Evolutionary conservation across 2,797 vertebrate species (phyloP), one percentile per base, ranked within the genome.

Genomic region (Diglossa cyanea): DNA sequence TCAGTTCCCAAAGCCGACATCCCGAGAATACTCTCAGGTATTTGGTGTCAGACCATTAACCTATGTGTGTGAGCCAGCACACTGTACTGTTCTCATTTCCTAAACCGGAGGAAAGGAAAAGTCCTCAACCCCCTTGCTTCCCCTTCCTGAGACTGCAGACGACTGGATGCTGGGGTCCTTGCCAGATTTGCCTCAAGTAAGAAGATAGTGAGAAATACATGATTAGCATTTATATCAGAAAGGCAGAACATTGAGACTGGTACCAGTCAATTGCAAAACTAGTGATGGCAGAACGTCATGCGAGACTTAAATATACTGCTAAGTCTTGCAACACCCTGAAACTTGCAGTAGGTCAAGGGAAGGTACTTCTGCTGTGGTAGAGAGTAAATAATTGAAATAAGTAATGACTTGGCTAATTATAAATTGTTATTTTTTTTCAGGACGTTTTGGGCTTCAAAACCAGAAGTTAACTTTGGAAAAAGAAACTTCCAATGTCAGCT

Each of bases 41-140:
- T 95, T 91, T 88, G 92, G 63, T 91, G 85, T 95, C 90, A 94
- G 78, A 79, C 78, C 88, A 88, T 92, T 94, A 94, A 94, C 91
- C 86, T 93, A 68, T 54, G 70, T 87, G 51, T 86, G 77, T 78
- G 62, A 90, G 60, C 68, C 63, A 71, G 75, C 57, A 60, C 48
- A 30, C 57, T 3, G 13, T 73, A 44, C 25, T 2, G 2, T 73
- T 82, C 61, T 85, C 23, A 86, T 91, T 91, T 94, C 85, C 45
- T 77, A 48, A 83, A 74, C 45, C 19, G 72, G 72, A 74, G 72
- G 37, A 70, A 75, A 86, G 28, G n/a, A 90, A 77, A 76, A 73
- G 53, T 66, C 39, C n/a, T 91, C 60, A 81, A 11, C 19, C n/a
- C 4, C 30, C 7, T 78, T 70, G 21, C 31, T 76, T 17, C 35